phyloP scores from a whole-genome alignment of 2,113 vertebrate species.

The Toxostoma redivivum region DNA sequence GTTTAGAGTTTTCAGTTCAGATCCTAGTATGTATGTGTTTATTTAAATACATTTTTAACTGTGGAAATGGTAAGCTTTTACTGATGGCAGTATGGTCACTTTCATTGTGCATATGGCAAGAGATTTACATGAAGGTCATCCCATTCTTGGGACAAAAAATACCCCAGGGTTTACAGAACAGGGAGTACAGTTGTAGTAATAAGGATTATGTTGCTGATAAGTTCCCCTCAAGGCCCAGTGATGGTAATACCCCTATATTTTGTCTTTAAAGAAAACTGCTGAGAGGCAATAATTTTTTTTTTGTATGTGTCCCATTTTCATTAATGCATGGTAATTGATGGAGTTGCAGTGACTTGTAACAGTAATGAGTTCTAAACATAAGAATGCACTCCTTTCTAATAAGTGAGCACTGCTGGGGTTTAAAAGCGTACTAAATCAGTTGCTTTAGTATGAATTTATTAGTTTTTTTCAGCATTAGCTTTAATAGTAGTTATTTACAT shows the following conservation, averaged over 20 bases:
- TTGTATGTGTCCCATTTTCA: slow-evolving; percentile 81
- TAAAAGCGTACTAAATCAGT: slow-evolving; percentile 87
- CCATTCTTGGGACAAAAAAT: slow-evolving; percentile 49
- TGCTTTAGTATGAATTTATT: slow-evolving; percentile 88
- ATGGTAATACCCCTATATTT: slow-evolving; percentile 78
- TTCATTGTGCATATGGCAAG: background rate
- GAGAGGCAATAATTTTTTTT: slow-evolving; percentile 81
- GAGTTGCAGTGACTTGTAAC: slow-evolving; percentile 82
- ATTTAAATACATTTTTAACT: slow-evolving; percentile 31
- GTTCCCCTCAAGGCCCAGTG: slow-evolving; percentile 74
- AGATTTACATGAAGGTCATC: slow-evolving; percentile 42
- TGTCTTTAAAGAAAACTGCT: slow-evolving; percentile 83
- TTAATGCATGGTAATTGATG: slow-evolving; percentile 85
- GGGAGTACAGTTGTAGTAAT: slow-evolving; percentile 68
- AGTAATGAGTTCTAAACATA: slow-evolving; percentile 85
- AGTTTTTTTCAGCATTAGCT: slow-evolving; percentile 86
- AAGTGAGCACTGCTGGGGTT: slow-evolving; percentile 84
- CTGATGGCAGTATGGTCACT: slow-evolving; percentile 6
- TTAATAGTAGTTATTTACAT: slow-evolving; percentile 90
- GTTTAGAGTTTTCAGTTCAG: background rate
- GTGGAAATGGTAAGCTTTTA: slow-evolving; percentile 4
- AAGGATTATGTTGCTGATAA: slow-evolving; percentile 73
- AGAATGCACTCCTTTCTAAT: slow-evolving; percentile 86
- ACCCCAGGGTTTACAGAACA: slow-evolving; percentile 28
- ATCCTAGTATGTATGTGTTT: background rate